Percentiles rank a stretch among this genome's conserved stretches.
Evolutionary conservation across 2,888 invertebrate species (phyloP).

Genomic region (Catonia carolina): DNA sequence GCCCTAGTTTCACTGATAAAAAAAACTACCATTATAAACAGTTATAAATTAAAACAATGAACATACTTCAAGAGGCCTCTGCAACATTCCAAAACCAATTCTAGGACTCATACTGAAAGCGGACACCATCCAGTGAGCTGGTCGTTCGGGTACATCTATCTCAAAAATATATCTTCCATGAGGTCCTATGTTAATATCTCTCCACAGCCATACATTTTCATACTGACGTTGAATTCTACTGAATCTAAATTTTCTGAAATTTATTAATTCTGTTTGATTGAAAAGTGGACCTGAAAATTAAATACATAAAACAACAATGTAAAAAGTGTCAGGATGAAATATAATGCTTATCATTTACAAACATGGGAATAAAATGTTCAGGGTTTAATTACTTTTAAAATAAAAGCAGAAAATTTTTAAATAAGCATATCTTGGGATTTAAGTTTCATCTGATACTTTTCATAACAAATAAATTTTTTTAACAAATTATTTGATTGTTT

Average conservation of each 20-base stretch:
- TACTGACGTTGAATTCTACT: slow-evolving; percentile 85
- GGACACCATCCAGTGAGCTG: slow-evolving; percentile 89
- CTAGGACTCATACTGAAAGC: slow-evolving; percentile 85
- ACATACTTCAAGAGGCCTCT: slow-evolving; percentile 63
- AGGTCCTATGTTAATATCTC: slow-evolving; percentile 86
- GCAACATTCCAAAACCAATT: slow-evolving; percentile 70
- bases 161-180: slow-evolving; percentile 85
- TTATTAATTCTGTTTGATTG: slow-evolving; percentile 59
- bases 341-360: background rate
- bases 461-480: too few relatives aligned
- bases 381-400: background rate
- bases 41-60: too few relatives aligned
- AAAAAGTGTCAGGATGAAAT: background rate
- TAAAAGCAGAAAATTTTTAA: slow-evolving; percentile 26
- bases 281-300: slow-evolving; percentile 49
- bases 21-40: too few relatives aligned
- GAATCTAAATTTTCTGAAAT: slow-evolving; percentile 77
- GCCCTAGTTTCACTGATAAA: too few relatives aligned
- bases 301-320: background rate
- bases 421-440: too few relatives aligned
- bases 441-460: too few relatives aligned
- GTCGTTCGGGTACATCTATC: slow-evolving; percentile 72
- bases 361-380: background rate
- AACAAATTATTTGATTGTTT: too few relatives aligned
- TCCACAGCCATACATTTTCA: slow-evolving; percentile 94